Percentiles rank a stretch among this genome's conserved stretches.
Evolutionary conservation across 2,797 vertebrate species (phyloP).

Genomic region (Brotogeris chrysoptera): DNA sequence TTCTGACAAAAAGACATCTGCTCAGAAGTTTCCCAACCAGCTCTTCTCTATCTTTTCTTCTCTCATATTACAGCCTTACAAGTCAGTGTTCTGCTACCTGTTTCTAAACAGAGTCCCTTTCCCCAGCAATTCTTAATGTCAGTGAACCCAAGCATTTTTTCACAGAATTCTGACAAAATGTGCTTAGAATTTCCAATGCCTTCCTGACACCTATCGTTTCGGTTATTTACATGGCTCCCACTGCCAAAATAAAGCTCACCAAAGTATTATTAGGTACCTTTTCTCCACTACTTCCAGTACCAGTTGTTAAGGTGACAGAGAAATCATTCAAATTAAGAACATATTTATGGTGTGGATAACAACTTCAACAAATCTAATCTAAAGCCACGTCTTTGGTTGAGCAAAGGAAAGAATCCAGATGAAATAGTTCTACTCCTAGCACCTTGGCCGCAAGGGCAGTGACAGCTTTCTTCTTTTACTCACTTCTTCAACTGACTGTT

Average conservation of each 20-base stretch:
- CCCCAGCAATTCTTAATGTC: not conserved
- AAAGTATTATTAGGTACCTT: not conserved
- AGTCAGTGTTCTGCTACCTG: not conserved
- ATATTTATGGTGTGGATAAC: not conserved
- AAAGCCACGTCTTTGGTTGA: not conserved
- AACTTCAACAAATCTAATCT: not conserved
- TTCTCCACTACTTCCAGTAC: not conserved
- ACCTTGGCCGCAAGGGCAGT: not conserved
- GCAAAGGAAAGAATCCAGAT: not conserved
- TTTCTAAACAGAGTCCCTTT: not conserved
- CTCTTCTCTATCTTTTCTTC: not conserved
- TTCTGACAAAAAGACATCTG: conserved; percentile 10
- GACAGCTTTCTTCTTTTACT: not conserved
- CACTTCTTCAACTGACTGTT: not conserved
- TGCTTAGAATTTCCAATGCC: not conserved
- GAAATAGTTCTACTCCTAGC: not conserved
- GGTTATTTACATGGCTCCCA: not conserved
- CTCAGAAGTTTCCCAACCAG: conserved; percentile 7
- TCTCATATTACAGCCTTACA: not conserved
- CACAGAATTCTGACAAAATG: not conserved
- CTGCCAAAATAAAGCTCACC: not conserved
- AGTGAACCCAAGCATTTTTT: not conserved
- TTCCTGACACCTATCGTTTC: not conserved
- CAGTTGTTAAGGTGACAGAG: not conserved
- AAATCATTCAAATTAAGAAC: not conserved